phyloP scores from a whole-genome alignment of 2,888 invertebrate genomes.

The Oxytorus armatus region DNA sequence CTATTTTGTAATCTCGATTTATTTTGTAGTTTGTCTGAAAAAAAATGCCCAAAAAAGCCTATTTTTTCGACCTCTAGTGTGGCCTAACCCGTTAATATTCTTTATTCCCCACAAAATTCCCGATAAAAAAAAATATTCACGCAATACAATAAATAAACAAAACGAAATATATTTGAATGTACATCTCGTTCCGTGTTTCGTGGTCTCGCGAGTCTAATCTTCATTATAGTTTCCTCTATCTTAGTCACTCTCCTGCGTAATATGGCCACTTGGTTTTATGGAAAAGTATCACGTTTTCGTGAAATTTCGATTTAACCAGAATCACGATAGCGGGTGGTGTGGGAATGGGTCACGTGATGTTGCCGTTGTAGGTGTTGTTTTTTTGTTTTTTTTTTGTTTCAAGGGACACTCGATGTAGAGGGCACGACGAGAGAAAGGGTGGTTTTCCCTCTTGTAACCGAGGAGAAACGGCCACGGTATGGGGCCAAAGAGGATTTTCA shows the following conservation, averaged over 20 bases:
- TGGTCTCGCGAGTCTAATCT: slow-evolving; percentile 23
- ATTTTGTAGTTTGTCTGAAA: no score
- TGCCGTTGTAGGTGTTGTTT: slow-evolving; percentile 31
- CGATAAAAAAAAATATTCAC: no score
- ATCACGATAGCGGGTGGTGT: slow-evolving; percentile 40
- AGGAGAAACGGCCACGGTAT: slow-evolving; percentile 36
- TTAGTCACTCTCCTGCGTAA: slow-evolving; percentile 19
- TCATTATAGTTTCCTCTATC: slow-evolving; percentile 26
- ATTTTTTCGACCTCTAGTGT: no score
- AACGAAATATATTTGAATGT: not conserved
- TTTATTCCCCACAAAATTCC: no score
- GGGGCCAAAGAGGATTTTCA: slow-evolving; percentile 32
- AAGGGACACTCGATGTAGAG: slow-evolving; percentile 16
- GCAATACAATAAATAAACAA: not conserved
- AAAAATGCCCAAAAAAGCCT: no score
- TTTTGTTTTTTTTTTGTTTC: slow-evolving; percentile 9
- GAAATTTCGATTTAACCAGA: slow-evolving; percentile 65
- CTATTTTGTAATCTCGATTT: no score
- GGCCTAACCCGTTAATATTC: no score
- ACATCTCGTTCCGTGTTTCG: slow-evolving; percentile 12
- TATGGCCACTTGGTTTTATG: slow-evolving; percentile 39
- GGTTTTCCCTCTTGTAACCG: slow-evolving; percentile 69
- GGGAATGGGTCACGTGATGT: slow-evolving; percentile 43
- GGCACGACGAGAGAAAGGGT: slow-evolving; percentile 44
- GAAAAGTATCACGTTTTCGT: slow-evolving; percentile 66